Evolutionary conservation across 1,140 invertebrate species (phyloP).

Genomic region (Oreohelix idahoensis): DNA sequence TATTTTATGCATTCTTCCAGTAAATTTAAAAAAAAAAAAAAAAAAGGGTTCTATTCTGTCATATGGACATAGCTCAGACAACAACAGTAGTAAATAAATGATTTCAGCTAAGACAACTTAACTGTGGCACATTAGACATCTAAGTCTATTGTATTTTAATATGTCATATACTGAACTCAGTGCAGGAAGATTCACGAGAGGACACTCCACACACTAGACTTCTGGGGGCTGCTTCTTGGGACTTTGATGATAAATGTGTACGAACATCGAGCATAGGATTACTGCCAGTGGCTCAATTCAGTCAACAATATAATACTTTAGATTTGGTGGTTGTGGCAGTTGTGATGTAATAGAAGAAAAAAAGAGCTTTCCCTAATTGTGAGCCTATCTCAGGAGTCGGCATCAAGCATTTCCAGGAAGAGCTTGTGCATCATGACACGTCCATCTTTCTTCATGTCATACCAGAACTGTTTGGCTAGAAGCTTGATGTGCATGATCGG

Average conservation of each 20-base stretch:
- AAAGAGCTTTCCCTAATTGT: neutral
- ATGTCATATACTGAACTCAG: no score
- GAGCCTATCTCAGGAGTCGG: slow-evolving; percentile 64
- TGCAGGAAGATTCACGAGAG: no score
- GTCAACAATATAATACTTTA: neutral
- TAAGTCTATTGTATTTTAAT: no score
- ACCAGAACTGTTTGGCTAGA: slow-evolving; percentile 91
- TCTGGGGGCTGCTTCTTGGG: neutral
- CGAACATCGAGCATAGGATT: neutral
- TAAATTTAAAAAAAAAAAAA: no score
- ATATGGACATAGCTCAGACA: no score
- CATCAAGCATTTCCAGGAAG: slow-evolving; percentile 96
- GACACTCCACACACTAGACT: neutral
- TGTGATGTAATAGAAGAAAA: neutral
- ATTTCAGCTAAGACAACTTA: no score
- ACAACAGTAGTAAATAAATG: no score
- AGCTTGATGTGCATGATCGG: slow-evolving; percentile 88
- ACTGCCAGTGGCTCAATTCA: neutral
- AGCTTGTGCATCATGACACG: slow-evolving; percentile 96
- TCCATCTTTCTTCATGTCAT: slow-evolving; percentile 87
- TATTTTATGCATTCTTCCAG: no score
- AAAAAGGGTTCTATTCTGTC: no score
- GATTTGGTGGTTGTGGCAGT: neutral
- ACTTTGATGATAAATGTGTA: slow-evolving; percentile 14
- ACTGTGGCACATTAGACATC: no score